Percentiles rank a stretch among this genome's conserved stretches.
These are phyloP conservation scores for Strix aluco DNA, from an alignment of 2,113 vertebrate species.

Conservation along the genomic window DNA sequence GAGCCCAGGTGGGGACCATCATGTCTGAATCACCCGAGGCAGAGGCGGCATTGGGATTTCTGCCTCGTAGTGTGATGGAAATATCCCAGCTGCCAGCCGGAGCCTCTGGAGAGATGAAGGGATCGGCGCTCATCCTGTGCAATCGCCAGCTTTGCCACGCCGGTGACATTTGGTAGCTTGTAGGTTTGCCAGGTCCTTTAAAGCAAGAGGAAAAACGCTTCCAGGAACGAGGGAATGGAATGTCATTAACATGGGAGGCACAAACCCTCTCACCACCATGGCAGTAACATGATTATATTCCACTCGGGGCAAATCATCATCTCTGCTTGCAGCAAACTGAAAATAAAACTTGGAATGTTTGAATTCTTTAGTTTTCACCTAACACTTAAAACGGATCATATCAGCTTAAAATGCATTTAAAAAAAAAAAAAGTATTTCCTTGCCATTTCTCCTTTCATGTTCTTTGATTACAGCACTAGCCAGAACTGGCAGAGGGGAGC, in stretches of 20 bases:
- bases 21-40: background rate
- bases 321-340: background rate
- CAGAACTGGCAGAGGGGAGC: background rate
- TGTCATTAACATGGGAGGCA: background rate
- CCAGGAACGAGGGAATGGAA: background rate
- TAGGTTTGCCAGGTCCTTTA: background rate
- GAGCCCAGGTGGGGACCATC: background rate
- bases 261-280: background rate
- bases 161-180: background rate
- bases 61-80: rapidly evolving
- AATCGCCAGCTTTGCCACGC: background rate
- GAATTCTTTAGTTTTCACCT: background rate
- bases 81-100: background rate
- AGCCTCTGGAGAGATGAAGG: background rate
- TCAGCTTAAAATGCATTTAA: background rate
- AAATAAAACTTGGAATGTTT: background rate
- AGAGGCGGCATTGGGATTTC: background rate
- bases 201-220: background rate
- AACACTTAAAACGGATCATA: background rate
- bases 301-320: background rate
- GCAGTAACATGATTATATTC: background rate
- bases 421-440: background rate
- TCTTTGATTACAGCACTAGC: background rate
- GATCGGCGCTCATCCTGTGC: background rate
- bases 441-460: background rate